These are phyloP conservation scores for Sparidentex hasta DNA, from an alignment of 2,797 vertebrate species.

Conservation along the genomic window DNA sequence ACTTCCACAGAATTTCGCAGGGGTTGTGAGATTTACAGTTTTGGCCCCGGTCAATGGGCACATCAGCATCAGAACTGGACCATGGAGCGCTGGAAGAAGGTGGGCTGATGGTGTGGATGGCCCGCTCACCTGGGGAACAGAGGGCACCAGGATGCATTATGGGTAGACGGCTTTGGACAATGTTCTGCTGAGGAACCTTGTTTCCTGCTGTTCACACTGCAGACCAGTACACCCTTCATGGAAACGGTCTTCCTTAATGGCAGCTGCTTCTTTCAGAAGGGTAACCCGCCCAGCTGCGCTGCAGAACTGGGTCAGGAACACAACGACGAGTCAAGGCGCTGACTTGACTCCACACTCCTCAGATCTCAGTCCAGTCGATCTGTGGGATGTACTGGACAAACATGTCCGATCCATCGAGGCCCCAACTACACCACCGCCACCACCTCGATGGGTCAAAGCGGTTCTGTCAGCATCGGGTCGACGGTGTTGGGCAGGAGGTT, in stretches of 20 bases:
- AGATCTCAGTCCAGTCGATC: neutral
- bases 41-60: too few relatives aligned
- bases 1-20: too few relatives aligned
- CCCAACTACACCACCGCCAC: neutral
- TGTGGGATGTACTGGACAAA: neutral
- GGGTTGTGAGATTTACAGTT: too few relatives aligned
- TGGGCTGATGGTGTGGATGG: neutral
- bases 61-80: neutral
- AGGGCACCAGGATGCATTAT: neutral
- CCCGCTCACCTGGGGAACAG: neutral
- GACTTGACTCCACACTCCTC: too few relatives aligned
- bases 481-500: neutral
- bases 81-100: neutral
- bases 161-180: too few relatives aligned
- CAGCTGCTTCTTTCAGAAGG: too few relatives aligned
- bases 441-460: neutral
- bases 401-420: neutral
- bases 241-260: neutral
- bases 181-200: neutral
- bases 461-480: neutral
- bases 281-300: too few relatives aligned
- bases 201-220: too few relatives aligned
- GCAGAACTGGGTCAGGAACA: too few relatives aligned
- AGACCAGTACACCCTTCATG: neutral
- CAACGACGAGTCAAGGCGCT: too few relatives aligned